Evolutionary conservation across 2,113 vertebrate species (phyloP).

Genomic region (Apaloderma vittatum): DNA sequence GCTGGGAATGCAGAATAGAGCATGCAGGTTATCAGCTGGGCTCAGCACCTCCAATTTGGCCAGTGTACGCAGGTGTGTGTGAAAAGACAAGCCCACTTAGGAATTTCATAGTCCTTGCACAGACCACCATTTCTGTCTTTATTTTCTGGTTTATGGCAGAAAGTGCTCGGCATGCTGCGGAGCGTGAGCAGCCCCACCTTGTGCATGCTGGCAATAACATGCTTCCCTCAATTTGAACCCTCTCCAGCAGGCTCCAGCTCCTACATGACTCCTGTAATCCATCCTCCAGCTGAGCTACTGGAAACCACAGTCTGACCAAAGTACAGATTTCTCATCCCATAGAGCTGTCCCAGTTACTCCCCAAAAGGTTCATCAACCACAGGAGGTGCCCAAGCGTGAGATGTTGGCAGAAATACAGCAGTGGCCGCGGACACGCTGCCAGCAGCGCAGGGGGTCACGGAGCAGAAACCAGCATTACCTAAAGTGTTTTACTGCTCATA

Average conservation of each 20-base stretch:
- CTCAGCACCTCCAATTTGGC: not conserved
- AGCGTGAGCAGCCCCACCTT: not conserved
- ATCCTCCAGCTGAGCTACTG: conserved; percentile 39
- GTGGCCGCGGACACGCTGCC: not conserved
- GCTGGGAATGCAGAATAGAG: not conserved
- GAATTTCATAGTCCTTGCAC: not conserved
- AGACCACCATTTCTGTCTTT: not conserved
- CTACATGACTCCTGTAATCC: conserved; percentile 27
- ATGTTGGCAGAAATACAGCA: conserved; percentile 40
- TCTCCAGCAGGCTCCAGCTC: conserved; percentile 50
- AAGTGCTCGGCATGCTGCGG: not conserved
- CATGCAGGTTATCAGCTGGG: not conserved
- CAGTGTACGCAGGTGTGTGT: not conserved
- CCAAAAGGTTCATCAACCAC: conserved; percentile 52
- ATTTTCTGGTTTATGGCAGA: not conserved
- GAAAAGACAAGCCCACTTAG: not conserved
- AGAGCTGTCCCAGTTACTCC: conserved; percentile 47
- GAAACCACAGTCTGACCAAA: conserved; percentile 51
- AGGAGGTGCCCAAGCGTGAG: conserved; percentile 37
- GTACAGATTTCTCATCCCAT: conserved; percentile 23
- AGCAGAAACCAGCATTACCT: not conserved
- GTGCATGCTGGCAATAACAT: conserved; percentile 36
- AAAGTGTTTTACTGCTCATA: not conserved
- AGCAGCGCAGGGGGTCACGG: not conserved
- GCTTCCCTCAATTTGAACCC: conserved; percentile 28